Conservation (phyloP, 1,140 invertebrate species). For the Zaprionus vittiger region DNA sequence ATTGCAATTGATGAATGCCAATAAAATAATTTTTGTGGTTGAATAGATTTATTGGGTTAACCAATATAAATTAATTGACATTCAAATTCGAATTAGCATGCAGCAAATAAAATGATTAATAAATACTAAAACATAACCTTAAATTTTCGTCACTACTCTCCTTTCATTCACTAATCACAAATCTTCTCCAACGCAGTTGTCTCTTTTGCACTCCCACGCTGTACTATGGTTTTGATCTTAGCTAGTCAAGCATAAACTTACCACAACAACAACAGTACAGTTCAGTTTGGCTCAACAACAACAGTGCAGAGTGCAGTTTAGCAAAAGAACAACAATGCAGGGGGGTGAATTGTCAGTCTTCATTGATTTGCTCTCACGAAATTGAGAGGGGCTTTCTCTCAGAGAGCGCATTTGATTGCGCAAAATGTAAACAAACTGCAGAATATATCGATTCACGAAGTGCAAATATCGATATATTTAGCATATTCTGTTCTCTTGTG, state of each 20-base stretch:
- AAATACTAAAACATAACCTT: background rate
- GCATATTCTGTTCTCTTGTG: background rate
- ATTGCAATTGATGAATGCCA: slow-evolving; percentile 27
- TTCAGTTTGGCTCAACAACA: no score
- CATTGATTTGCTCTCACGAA: background rate
- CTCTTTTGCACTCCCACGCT: background rate
- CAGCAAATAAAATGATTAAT: background rate
- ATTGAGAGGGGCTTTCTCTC: background rate
- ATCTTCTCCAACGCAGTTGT: background rate
- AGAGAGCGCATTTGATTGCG: background rate
- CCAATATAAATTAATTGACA: background rate
- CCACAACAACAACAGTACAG: background rate
- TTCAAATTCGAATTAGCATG: background rate
- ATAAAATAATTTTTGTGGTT: slow-evolving; percentile 2
- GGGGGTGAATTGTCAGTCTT: no score
- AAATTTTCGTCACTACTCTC: background rate
- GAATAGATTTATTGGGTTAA: background rate
- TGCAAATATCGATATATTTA: background rate
- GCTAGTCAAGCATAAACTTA: background rate
- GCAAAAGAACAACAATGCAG: no score
- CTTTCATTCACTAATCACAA: no score
- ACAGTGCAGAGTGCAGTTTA: no score
- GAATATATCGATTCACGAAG: background rate
- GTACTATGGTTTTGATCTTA: background rate
- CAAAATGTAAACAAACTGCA: background rate